Evolutionary conservation across 1,140 invertebrate species (phyloP).

Genomic region (Cryptotermes secundus): DNA sequence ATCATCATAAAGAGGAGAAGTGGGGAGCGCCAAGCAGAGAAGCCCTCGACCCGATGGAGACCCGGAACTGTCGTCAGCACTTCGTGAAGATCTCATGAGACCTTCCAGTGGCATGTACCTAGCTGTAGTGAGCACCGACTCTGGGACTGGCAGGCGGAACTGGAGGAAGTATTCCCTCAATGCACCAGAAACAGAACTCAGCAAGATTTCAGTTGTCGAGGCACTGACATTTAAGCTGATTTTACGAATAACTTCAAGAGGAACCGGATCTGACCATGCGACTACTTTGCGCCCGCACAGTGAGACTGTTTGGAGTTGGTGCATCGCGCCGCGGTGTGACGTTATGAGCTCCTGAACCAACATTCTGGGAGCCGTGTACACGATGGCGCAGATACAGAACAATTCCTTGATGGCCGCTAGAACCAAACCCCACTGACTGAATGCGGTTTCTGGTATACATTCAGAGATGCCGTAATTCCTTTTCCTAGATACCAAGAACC

Average conservation of each 20-base stretch:
- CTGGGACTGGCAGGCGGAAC: constrained; percentile 51
- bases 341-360: constrained; percentile 54
- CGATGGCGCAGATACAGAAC: constrained; percentile 41
- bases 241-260: constrained; percentile 51
- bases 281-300: constrained; percentile 75
- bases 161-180: constrained; percentile 63
- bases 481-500: background rate
- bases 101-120: background rate
- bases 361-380: constrained; percentile 57
- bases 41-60: constrained; percentile 52
- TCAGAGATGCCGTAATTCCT: background rate
- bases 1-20: constrained; percentile 39
- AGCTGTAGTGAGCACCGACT: constrained; percentile 40
- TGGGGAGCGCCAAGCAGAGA: constrained; percentile 58
- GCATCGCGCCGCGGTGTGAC: constrained; percentile 35
- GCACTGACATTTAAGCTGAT: constrained; percentile 61
- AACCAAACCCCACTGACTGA: background rate
- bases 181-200: constrained; percentile 48
- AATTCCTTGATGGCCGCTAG: background rate
- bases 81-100: background rate
- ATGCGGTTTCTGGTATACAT: background rate
- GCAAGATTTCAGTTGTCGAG: constrained; percentile 51
- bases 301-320: constrained; percentile 63
- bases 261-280: constrained; percentile 70
- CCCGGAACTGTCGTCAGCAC: background rate